These are phyloP conservation scores for Cryptotis parvus DNA, from an alignment of 2,113 vertebrate genomes.

Conservation along the genomic window DNA sequence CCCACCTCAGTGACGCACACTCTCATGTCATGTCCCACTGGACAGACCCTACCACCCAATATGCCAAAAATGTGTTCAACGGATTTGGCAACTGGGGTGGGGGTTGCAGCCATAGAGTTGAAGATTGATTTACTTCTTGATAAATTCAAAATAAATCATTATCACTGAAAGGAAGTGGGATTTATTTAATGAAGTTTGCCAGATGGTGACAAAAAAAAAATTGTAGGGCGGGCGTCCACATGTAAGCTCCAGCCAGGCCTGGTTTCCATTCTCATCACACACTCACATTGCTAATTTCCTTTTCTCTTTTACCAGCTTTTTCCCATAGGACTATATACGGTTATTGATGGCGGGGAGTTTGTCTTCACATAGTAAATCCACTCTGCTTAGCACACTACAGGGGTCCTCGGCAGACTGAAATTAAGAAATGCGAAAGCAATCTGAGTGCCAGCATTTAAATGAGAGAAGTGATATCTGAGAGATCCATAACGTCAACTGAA, in stretches of 20 bases:
- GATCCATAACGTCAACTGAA: not conserved
- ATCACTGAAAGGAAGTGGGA: no score
- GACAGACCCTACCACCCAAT: no score
- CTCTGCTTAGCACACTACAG: not conserved
- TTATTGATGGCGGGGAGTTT: not conserved
- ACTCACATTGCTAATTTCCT: not conserved
- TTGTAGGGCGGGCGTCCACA: no score
- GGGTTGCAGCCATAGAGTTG: no score
- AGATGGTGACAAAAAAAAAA: no score
- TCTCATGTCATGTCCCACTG: no score
- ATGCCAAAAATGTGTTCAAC: no score
- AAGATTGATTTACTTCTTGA: not conserved
- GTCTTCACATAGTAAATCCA: not conserved
- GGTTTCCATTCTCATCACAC: not conserved
- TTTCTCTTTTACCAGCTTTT: not conserved
- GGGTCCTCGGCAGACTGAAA: not conserved
- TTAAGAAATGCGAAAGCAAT: not conserved
- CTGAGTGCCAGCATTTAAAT: not conserved
- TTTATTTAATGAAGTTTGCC: no score
- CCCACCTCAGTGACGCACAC: no score
- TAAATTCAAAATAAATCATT: not conserved
- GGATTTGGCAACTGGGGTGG: no score
- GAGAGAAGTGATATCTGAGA: not conserved
- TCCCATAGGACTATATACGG: not conserved
- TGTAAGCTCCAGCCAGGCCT: not conserved